phyloP scores from a whole-genome alignment of 2,797 vertebrate genomes.

The Chloroceryle inda region DNA sequence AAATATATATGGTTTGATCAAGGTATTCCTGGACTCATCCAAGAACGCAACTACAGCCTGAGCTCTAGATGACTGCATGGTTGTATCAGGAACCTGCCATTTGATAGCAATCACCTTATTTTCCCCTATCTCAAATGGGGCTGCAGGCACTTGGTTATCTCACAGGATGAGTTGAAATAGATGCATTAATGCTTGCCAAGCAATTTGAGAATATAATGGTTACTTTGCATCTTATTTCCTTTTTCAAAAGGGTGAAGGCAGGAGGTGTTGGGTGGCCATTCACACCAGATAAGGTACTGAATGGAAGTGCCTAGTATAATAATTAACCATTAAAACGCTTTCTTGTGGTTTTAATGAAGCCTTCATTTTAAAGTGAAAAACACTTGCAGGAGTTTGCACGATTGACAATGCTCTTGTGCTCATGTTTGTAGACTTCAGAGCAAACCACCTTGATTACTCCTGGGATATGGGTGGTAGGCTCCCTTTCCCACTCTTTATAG shows the following conservation, averaged over 20 bases:
- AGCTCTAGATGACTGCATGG: not conserved
- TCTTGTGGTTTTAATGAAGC: not conserved
- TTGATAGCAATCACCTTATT: not conserved
- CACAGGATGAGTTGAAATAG: not conserved
- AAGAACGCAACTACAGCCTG: not conserved
- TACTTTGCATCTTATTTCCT: conserved; percentile 55
- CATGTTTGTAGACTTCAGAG: not conserved
- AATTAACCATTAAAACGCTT: conserved; percentile 13
- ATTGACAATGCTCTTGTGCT: not conserved
- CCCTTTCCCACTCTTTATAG: not conserved
- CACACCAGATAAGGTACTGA: conserved; percentile 50
- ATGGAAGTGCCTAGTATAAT: not conserved
- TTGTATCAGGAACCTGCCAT: not conserved
- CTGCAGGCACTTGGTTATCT: not conserved
- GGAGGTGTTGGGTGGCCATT: not conserved
- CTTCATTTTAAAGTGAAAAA: conserved; percentile 26
- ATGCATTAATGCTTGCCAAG: not conserved
- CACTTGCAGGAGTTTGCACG: not conserved
- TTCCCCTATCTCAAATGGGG: not conserved
- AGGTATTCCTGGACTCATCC: not conserved
- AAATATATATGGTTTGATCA: not conserved
- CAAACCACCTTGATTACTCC: not conserved
- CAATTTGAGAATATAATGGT: conserved; percentile 31
- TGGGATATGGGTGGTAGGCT: not conserved
- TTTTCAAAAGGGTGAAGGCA: not conserved